Percentiles rank a stretch among this genome's conserved stretches.
Evolutionary conservation across 37 sponge, comb jelly and placozoan species (phyloP).

Genomic region (Beroe forskalii): DNA sequence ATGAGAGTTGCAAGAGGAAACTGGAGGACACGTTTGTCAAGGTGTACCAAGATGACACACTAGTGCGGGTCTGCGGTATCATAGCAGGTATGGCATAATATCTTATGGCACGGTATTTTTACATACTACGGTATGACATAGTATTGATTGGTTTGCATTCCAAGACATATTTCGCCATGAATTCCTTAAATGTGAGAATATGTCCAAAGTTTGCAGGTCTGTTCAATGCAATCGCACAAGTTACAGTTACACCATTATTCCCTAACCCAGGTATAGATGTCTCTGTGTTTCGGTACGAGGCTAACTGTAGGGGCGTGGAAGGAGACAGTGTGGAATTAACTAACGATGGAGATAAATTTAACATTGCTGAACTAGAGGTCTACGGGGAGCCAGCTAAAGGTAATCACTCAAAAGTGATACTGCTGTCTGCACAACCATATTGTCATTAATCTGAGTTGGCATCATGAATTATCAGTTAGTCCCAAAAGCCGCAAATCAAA

Average conservation of each 20-base stretch:
- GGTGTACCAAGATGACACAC: not conserved
- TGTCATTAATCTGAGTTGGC: no score
- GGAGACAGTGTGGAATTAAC: not conserved
- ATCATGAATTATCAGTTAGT: no score
- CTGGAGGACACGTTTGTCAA: not conserved
- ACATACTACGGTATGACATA: not conserved
- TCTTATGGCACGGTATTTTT: not conserved
- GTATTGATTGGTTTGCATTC: no score
- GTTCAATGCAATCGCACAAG: no score
- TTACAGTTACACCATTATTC: not conserved
- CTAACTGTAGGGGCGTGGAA: not conserved
- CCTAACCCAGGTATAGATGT: not conserved
- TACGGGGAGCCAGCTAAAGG: not conserved
- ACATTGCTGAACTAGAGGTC: not conserved
- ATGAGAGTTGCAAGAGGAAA: not conserved
- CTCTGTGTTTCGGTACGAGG: not conserved
- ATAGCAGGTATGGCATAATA: not conserved
- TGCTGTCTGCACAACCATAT: no score
- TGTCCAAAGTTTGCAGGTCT: no score
- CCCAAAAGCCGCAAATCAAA: no score
- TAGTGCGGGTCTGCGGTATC: not conserved
- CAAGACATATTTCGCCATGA: no score
- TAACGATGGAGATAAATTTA: not conserved
- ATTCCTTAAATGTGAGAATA: no score
- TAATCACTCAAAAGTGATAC: no score